Percentiles rank a stretch among this genome's conserved stretches.
Evolutionary conservation across 2,797 vertebrate genomes (phyloP).

Genomic region (Spinus olivaceus): DNA sequence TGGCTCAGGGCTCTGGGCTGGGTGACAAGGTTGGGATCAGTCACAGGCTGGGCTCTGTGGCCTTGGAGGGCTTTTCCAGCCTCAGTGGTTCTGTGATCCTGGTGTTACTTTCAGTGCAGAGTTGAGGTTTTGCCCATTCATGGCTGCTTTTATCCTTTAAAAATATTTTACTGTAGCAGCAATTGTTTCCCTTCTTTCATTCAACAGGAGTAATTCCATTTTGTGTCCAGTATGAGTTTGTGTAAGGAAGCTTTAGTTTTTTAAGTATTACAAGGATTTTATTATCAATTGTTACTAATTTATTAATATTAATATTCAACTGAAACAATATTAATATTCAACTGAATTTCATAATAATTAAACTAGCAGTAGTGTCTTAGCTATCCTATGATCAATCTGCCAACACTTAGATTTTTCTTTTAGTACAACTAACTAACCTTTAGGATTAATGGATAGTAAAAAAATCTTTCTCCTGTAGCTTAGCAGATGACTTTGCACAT

Average conservation of each 20-base stretch:
- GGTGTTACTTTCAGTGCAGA: background rate
- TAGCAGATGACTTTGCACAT: background rate
- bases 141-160: background rate
- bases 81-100: background rate
- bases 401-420: background rate
- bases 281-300: background rate
- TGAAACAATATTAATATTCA: constrained; percentile 8
- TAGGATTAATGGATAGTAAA: background rate
- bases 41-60: background rate
- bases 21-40: background rate
- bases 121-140: background rate
- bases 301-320: background rate
- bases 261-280: background rate
- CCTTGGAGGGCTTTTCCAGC: background rate
- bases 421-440: background rate
- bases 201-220: background rate
- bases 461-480: background rate
- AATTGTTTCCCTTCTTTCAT: background rate
- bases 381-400: background rate
- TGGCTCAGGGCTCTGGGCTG: background rate
- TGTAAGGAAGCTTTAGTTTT: background rate
- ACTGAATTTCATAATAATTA: background rate
- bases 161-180: background rate
- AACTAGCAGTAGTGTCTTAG: background rate
- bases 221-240: background rate